Percentiles rank a stretch among this genome's conserved stretches.
Conservation (phyloP, 2,888 invertebrate species). For the Ischnus inquisitorius region DNA sequence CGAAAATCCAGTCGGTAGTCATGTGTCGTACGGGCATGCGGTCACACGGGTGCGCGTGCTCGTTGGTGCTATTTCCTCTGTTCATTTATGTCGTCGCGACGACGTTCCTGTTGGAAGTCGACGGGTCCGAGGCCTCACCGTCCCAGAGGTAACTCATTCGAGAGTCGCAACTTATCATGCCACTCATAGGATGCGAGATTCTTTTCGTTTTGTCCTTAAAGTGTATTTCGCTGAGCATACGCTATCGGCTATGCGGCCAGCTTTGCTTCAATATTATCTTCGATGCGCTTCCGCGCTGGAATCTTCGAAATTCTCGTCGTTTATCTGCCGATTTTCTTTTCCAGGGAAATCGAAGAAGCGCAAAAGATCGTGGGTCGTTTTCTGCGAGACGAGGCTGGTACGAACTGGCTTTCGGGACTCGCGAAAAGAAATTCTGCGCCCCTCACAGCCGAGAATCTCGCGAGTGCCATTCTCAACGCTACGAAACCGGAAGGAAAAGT, state of each 20-base stretch:
- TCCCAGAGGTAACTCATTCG: constrained; percentile 62
- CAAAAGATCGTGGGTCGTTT: constrained; percentile 65
- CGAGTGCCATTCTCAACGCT: constrained; percentile 57
- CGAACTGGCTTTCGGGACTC: constrained; percentile 63
- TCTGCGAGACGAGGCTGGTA: constrained; percentile 66
- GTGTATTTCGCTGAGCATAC: not conserved
- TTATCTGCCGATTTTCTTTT: constrained; percentile 25
- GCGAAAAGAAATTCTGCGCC: constrained; percentile 58
- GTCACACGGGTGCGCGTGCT: constrained; percentile 39
- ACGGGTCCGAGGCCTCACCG: constrained; percentile 27
- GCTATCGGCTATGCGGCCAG: not conserved
- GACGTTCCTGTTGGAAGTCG: constrained; percentile 33
- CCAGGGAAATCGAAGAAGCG: constrained; percentile 69
- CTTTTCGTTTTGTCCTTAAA: not conserved
- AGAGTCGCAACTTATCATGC: not conserved
- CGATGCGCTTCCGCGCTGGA: too few relatives aligned
- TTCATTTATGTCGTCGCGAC: constrained; percentile 35
- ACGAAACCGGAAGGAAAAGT: constrained; percentile 51
- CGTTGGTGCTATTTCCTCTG: constrained; percentile 39
- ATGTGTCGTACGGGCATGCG: constrained; percentile 66
- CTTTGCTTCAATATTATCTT: constrained; percentile 8
- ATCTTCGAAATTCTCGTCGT: not conserved
- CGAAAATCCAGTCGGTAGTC: constrained; percentile 49
- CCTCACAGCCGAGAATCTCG: constrained; percentile 67
- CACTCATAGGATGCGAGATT: not conserved